Evolutionary conservation across 2,888 invertebrate genomes (phyloP), one percentile per base, ranked within the genome.

Genomic region (Lepeophtheirus nordmannii): DNA sequence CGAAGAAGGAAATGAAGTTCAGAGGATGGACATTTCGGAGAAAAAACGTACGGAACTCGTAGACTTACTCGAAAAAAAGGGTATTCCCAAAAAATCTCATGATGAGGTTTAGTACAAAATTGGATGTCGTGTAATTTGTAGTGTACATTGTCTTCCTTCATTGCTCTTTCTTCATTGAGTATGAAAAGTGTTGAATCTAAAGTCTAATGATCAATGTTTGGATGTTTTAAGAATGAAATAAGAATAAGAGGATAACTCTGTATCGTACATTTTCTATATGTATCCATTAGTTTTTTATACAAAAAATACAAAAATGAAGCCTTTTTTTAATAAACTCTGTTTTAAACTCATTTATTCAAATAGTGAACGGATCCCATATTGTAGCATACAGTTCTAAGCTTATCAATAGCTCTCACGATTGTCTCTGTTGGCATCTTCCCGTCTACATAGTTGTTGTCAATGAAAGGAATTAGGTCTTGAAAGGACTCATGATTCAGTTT

Each of bases 21-120:
- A 60, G 23, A 20, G 60, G 37, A 60, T 60, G 2, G 23, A 37
- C 23, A 60, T 60, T 30, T 22, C 60, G 60, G 60, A 38, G 1
- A 37, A 23, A 30, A 60, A 23, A 17, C 60, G 60, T 2, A 1
- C 1, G 2, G 60, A 60, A 7, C 60, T 60, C 60, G 30, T 58
- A 17, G 14, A 23, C 14, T 23, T 20, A 58, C 58, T 58, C 53
- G 17, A 5, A 5, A 8, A 46, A n/a, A 46, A 17, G 17, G 8
- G 8, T 17, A 46, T 46, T 46, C 53, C 53, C 53, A 14, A 46
- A 46, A 14, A 17, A 8, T n/a, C 53, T 14, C 53, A 46, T 46
- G 53, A 46, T 46, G 53, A 46, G 17, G 53, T 46, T n/a, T 46
- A 46, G 17, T 8, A 5, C 53, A 46, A 17, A 8, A 46, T 14